phyloP scores from a whole-genome alignment of 2,113 vertebrate species.

The Psophia crepitans region DNA sequence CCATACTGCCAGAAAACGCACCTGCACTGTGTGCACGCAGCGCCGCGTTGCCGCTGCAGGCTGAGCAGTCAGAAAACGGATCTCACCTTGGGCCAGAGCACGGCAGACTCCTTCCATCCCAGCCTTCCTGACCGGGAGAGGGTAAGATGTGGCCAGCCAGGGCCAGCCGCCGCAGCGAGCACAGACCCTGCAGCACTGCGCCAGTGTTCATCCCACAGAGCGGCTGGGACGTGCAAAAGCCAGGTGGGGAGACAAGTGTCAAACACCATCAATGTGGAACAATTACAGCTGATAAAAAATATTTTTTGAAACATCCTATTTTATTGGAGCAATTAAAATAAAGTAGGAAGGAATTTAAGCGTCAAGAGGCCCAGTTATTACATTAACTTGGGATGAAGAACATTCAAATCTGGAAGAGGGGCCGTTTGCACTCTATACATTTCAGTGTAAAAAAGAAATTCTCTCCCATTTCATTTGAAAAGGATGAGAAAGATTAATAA shows the following conservation, averaged over 20 bases:
- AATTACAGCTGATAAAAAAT: background rate
- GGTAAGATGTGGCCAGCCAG: rapidly evolving
- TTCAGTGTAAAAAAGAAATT: background rate
- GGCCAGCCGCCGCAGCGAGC: rapidly evolving
- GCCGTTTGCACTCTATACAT: no score
- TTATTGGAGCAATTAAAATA: background rate
- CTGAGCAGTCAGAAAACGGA: rapidly evolving
- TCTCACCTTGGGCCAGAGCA: background rate
- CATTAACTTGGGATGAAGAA: background rate
- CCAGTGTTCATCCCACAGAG: background rate
- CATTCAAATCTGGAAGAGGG: no score
- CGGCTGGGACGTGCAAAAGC: background rate
- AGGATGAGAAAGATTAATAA: background rate
- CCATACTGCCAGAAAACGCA: background rate
- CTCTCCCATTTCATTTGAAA: background rate
- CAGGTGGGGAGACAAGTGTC: background rate
- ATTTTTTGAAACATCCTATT: background rate
- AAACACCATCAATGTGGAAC: background rate
- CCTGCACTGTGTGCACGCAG: rapidly evolving
- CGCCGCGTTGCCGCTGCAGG: rapidly evolving
- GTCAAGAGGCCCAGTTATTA: background rate
- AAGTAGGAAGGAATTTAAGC: background rate
- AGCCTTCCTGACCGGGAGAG: background rate
- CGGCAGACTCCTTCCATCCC: no score
- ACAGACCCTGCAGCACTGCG: background rate